Conservation (phyloP, 2,888 invertebrate species). For the Pycnomerus fuliginosus region DNA sequence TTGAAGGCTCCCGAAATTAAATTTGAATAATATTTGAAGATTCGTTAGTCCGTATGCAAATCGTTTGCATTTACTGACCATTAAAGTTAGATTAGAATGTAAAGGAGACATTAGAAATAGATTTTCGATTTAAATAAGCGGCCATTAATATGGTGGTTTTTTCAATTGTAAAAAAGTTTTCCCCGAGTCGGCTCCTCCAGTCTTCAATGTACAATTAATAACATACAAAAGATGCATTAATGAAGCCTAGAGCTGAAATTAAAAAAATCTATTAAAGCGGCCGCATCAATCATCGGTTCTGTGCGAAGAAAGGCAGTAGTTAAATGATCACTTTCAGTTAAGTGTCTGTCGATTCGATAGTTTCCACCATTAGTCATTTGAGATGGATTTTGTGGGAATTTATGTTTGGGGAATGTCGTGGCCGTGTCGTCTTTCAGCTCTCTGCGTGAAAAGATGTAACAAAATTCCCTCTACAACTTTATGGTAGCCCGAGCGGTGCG, state of each 20-base stretch:
- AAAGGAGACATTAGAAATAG: too few relatives aligned
- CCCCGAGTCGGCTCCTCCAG: too few relatives aligned
- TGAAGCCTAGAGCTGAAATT: conserved; percentile 32
- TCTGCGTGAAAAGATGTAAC: conserved; percentile 15
- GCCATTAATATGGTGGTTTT: too few relatives aligned
- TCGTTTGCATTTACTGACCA: too few relatives aligned
- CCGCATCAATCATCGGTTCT: conserved; percentile 32
- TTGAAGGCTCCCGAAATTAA: too few relatives aligned
- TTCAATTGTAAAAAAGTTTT: too few relatives aligned
- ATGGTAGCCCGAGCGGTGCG: conserved; percentile 6
- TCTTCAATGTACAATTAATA: conserved; percentile 20
- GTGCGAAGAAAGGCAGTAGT: conserved; percentile 16
- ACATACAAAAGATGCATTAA: conserved; percentile 21
- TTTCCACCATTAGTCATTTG: too few relatives aligned
- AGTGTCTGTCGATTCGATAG: conserved; percentile 21
- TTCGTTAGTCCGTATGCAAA: too few relatives aligned
- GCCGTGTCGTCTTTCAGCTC: conserved; percentile 10
- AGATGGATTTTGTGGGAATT: neutral
- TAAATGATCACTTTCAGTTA: conserved; percentile 25
- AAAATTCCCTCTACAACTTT: conserved; percentile 3
- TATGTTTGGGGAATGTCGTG: neutral
- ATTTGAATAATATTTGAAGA: too few relatives aligned
- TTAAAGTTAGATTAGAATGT: too few relatives aligned
- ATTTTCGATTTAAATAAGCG: too few relatives aligned
- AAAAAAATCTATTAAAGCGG: conserved; percentile 35